Evolutionary conservation across 2,113 vertebrate species (phyloP).

Genomic region (Sinocyclocheilus anshuiensis): DNA sequence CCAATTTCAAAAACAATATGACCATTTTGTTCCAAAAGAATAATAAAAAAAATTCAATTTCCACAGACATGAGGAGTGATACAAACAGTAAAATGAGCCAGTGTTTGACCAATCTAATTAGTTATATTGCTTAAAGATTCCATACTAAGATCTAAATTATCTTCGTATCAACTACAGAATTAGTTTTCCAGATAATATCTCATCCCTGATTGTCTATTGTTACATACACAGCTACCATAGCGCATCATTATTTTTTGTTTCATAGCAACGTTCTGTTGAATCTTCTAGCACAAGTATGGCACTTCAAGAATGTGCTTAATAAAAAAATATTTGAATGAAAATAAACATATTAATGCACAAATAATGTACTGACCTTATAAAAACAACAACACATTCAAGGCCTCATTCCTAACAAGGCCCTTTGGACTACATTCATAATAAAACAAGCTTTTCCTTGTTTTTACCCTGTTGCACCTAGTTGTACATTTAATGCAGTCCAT

Average conservation of each 20-base stretch:
- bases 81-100: neutral
- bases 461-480: neutral
- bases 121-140: neutral
- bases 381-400: constrained; percentile 9
- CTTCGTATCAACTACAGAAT: neutral
- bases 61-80: neutral
- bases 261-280: constrained; percentile 7
- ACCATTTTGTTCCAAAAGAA: neutral
- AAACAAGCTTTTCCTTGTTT: neutral
- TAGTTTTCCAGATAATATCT: neutral
- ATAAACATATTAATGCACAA: constrained; percentile 11
- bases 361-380: neutral
- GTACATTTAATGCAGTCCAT: constrained; percentile 3
- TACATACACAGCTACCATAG: neutral
- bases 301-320: neutral
- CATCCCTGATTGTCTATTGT: neutral
- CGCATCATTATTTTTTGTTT: neutral
- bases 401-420: neutral
- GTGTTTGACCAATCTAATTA: neutral
- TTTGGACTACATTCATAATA: constrained; percentile 2
- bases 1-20: neutral
- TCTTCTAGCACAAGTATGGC: neutral
- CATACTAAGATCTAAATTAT: neutral
- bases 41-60: neutral
- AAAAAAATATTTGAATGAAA: neutral